These are phyloP conservation scores for Sebastes itinus DNA, from an alignment of 2,797 vertebrate species.

Conservation along the genomic window DNA sequence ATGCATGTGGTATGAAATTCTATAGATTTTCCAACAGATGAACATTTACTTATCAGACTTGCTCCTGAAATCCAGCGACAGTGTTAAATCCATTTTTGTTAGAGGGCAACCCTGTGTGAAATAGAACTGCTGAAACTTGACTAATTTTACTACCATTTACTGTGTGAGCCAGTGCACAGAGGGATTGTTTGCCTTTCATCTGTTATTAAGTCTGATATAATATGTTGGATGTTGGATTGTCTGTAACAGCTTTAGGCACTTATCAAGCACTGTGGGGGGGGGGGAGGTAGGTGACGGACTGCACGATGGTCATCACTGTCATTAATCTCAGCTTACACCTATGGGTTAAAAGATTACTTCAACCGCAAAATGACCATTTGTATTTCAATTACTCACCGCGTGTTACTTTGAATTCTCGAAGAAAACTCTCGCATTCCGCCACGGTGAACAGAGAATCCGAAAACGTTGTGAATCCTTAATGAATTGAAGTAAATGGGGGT, in stretches of 20 bases:
- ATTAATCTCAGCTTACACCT: background rate
- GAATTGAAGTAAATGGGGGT: no score
- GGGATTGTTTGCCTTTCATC: background rate
- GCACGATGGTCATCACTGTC: background rate
- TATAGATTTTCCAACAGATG: background rate
- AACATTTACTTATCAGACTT: background rate
- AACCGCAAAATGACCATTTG: no score
- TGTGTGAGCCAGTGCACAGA: background rate
- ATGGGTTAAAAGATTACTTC: no score
- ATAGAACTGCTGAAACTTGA: background rate
- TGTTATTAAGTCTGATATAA: background rate
- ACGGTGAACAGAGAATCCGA: no score
- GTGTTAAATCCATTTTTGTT: background rate
- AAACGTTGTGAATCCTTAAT: no score
- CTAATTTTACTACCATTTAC: background rate
- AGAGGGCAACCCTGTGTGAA: background rate
- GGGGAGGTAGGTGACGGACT: background rate
- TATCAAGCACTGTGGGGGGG: background rate
- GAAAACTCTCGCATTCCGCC: no score
- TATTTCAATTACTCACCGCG: no score
- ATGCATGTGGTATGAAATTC: background rate
- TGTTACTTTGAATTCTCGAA: no score
- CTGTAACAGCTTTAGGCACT: background rate
- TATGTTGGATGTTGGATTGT: background rate
- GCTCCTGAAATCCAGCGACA: background rate